Base-by-base conservation (phyloP, 2,888 invertebrate genomes). In the Timandra comae region DNA sequence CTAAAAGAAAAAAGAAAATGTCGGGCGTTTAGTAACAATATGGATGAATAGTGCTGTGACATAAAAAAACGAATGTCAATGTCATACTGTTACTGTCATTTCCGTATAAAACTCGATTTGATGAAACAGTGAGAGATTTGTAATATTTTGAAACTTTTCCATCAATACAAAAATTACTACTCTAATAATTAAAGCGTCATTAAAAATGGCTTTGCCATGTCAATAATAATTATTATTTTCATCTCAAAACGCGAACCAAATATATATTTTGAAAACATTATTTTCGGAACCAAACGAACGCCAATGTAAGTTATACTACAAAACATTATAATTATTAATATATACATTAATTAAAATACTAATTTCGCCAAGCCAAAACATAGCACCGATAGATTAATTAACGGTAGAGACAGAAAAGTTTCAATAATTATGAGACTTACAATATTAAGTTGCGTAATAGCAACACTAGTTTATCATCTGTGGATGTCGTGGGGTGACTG, bases 341-440 rank as follows among this genome's bases (percentile, higher is more conserved):
- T 72, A 74, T 70, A 56, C 73, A 76, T 69, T n/a, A 78, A 74
- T 73, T 77, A 77, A 46, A 78, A 64, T 42, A 65, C 75, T 81
- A 81, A 62, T 71, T 81, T 78, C 82, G 82, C 81, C 75, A 80
- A 82, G 82, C 82, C 81, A 76, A 82, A 80, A 66, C 54, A 76
- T 82, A 85, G 84, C 84, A 85, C 84, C 84, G 76, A 82, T 81
- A 78, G 63, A 71, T 67, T 63, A 74, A 68, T 69, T 52, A 52
- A 68, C 72, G 31, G 74, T 74, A 76, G 63, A 62, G 80, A 82
- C 59, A 82, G 84, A 84, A 82, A 84, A 84, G 81, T 84, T 84
- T 80, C 84, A 68, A 3, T 29, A 9, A 7, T 10, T 29, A 20
- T n/a, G 28, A 19, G 20, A 20, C 29, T 7, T 29, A 20, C 9